phyloP scores from a whole-genome alignment of 2,113 vertebrate genomes.

The Thalassoma bifasciatum region DNA sequence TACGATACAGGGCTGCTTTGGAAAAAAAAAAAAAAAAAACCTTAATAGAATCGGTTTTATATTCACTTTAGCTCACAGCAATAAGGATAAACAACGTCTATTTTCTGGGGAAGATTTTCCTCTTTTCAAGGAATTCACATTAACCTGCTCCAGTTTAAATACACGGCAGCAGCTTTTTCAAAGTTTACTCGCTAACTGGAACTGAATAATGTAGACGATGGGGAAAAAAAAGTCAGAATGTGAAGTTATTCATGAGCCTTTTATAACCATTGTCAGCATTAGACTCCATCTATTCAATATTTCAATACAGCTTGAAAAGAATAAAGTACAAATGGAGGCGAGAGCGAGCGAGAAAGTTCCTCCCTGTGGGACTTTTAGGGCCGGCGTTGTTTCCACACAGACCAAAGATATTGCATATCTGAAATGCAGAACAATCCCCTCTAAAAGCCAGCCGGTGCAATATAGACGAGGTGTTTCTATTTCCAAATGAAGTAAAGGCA shows the following conservation, averaged over 20 bases:
- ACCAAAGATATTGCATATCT: slow-evolving; percentile 32
- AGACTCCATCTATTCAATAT: slow-evolving; percentile 78
- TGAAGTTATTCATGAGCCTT: slow-evolving; percentile 74
- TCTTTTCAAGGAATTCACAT: slow-evolving; percentile 34
- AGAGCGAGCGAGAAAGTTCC: slow-evolving; percentile 36
- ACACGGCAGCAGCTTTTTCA: slow-evolving; percentile 41
- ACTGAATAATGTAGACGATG: slow-evolving; percentile 62
- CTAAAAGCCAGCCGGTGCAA: slow-evolving; percentile 5
- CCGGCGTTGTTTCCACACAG: slow-evolving; percentile 50
- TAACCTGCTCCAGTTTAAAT: slow-evolving; percentile 56
- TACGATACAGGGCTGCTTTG: slow-evolving; percentile 1
- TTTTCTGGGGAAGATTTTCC: slow-evolving; percentile 20
- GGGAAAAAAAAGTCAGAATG: slow-evolving; percentile 43
- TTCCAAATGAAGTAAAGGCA: slow-evolving; percentile 13
- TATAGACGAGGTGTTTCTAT: background rate
- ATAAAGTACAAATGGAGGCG: slow-evolving; percentile 56
- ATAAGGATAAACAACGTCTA: slow-evolving; percentile 42
- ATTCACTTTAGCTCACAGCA: slow-evolving; percentile 33
- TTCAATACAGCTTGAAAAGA: slow-evolving; percentile 72
- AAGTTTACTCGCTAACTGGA: slow-evolving; percentile 60
- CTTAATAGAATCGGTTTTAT: slow-evolving; percentile 15
- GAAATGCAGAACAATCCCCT: slow-evolving; percentile 46
- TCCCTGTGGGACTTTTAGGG: slow-evolving; percentile 55
- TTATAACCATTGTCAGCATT: slow-evolving; percentile 76
- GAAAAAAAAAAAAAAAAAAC: background rate